A percentile compares a stretch with the other conserved stretches of the same genome.
Conservation (phyloP, 2,113 vertebrate species). For the Lota lota region DNA sequence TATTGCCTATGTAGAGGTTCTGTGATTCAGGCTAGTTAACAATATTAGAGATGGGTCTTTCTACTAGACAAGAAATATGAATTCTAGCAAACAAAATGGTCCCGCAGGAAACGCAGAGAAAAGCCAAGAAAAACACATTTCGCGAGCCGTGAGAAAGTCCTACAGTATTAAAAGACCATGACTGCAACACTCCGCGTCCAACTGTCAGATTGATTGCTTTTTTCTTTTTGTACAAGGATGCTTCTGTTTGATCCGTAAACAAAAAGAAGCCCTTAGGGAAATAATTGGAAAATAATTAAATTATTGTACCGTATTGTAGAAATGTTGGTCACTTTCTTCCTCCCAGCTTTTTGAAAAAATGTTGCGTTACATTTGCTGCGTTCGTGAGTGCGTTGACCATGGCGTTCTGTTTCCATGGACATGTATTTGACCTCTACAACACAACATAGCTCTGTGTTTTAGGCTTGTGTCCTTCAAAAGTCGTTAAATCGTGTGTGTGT, state of each 20-base stretch:
- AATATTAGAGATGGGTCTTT: no score
- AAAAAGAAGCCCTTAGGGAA: conserved; percentile 77
- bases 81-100: no score
- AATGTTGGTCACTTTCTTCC: conserved; percentile 75
- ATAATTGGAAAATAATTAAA: conserved; percentile 68
- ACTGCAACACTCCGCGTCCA: no score
- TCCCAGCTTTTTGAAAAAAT: conserved; percentile 32
- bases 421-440: conserved; percentile 27
- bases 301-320: conserved; percentile 77
- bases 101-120: no score
- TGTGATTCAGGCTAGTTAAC: no score
- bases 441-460: conserved; percentile 28
- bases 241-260: conserved; percentile 71
- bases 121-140: no score
- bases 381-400: conserved; percentile 34
- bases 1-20: no score
- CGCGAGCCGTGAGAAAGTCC: no score
- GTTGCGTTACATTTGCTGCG: conserved; percentile 35
- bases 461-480: conserved; percentile 14
- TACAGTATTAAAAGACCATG: no score
- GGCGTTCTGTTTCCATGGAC: conserved; percentile 31
- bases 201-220: conserved; percentile 68
- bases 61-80: no score
- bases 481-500: not conserved
- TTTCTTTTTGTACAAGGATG: conserved; percentile 78